phyloP scores from a whole-genome alignment of 2,888 invertebrate genomes.

The Tipula unca region DNA sequence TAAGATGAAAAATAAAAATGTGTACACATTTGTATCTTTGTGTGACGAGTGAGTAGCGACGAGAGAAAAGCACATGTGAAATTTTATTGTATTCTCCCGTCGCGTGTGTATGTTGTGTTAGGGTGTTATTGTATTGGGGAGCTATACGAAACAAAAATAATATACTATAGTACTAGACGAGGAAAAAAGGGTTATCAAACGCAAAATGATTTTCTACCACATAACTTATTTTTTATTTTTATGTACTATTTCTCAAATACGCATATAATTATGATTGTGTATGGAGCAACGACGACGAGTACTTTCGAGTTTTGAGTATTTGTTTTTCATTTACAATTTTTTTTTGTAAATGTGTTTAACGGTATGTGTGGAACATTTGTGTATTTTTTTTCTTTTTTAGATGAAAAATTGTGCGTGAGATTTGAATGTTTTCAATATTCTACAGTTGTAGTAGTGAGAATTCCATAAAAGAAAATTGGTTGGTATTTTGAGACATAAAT shows the following conservation, averaged over 20 bases:
- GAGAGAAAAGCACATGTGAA: neutral
- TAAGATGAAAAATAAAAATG: neutral
- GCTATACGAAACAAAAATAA: neutral
- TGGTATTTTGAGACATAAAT: neutral
- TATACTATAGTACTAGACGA: neutral
- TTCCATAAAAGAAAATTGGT: neutral
- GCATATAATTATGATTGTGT: neutral
- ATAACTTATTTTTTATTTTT: neutral
- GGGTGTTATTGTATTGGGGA: neutral
- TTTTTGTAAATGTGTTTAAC: neutral
- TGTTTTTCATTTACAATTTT: neutral
- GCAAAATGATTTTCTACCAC: neutral
- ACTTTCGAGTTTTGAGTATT: neutral
- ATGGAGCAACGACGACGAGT: neutral
- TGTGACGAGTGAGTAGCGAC: neutral
- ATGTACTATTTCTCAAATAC: neutral
- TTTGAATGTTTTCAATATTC: neutral
- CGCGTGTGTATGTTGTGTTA: neutral
- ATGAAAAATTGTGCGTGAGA: conserved; percentile 8
- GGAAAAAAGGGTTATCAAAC: neutral
- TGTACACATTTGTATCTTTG: neutral
- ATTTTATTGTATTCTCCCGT: conserved; percentile 3
- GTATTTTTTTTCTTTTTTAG: neutral
- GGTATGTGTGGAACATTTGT: neutral
- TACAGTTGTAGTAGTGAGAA: neutral